These are phyloP conservation scores for Eupristina koningsbergeri DNA, from an alignment of 1,140 invertebrate species.

Conservation along the genomic window DNA sequence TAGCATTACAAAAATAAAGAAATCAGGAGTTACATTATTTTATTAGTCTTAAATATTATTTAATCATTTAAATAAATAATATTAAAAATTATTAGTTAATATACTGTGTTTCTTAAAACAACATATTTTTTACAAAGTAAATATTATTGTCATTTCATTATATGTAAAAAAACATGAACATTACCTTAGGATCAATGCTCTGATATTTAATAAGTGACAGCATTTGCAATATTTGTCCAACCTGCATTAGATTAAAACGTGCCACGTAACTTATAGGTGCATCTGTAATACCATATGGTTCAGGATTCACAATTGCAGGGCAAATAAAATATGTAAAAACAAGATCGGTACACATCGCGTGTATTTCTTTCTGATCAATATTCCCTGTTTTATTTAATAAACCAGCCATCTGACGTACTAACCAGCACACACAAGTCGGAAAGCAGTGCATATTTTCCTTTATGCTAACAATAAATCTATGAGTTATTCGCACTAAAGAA, in stretches of 20 bases:
- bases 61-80: too few species aligned
- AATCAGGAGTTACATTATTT: too few species aligned
- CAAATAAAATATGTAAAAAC: conserved; percentile 96
- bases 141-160: too few species aligned
- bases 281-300: conserved; percentile 95
- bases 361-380: conserved; percentile 79
- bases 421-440: conserved; percentile 87
- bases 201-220: conserved; percentile 90
- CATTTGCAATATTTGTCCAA: conserved; percentile 92
- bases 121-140: too few species aligned
- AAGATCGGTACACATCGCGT: conserved; percentile 91
- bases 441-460: conserved; percentile 92
- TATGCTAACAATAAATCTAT: conserved; percentile 88
- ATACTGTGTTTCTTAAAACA: too few species aligned
- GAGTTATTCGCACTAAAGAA: conserved; percentile 85
- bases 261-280: conserved; percentile 93
- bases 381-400: conserved; percentile 79
- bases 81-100: too few species aligned
- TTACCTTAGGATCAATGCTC: conserved; percentile 80
- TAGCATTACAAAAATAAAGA: too few species aligned
- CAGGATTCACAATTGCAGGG: conserved; percentile 96
- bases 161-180: neutral
- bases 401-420: conserved; percentile 84
- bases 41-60: too few species aligned
- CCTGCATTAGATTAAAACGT: conserved; percentile 93